Conservation (phyloP, 2,113 vertebrate genomes). For the Clinocottus analis region DNA sequence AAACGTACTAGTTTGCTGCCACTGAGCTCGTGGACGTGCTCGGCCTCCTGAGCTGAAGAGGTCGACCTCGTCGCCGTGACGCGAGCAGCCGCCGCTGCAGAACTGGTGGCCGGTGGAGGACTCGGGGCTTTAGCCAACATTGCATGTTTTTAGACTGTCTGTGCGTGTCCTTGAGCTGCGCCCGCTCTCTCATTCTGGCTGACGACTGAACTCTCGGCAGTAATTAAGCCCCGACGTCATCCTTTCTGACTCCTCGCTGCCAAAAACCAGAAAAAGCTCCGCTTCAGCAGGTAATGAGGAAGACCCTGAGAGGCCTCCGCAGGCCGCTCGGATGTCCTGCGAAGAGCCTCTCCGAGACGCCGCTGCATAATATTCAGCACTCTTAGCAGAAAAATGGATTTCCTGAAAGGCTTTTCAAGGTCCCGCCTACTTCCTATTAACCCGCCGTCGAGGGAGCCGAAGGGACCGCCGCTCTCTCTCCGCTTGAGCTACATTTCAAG, state of each 20-base stretch:
- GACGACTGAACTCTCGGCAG: no score
- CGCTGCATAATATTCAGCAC: conserved; percentile 62
- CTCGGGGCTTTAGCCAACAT: conserved; percentile 28
- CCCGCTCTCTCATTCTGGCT: conserved; percentile 56
- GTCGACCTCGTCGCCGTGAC: no score
- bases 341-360: conserved; percentile 17
- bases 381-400: conserved; percentile 64
- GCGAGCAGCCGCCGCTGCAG: no score
- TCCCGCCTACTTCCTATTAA: conserved; percentile 41
- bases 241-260: conserved; percentile 62
- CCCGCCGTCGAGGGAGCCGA: conserved; percentile 43
- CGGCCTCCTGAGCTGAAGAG: no score
- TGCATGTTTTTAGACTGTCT: conserved; percentile 51
- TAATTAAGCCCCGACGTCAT: conserved; percentile 68
- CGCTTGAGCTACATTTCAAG: conserved; percentile 38
- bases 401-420: conserved; percentile 54
- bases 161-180: conserved; percentile 65
- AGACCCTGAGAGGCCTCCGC: conserved; percentile 53
- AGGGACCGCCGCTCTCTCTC: no score
- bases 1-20: no score
- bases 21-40: no score
- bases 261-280: conserved; percentile 50
- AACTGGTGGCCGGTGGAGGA: no score
- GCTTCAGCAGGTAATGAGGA: conserved; percentile 65
- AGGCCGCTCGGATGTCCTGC: conserved; percentile 14